Conservation (phyloP, 2,888 invertebrate species). For the Papilio protenor region DNA sequence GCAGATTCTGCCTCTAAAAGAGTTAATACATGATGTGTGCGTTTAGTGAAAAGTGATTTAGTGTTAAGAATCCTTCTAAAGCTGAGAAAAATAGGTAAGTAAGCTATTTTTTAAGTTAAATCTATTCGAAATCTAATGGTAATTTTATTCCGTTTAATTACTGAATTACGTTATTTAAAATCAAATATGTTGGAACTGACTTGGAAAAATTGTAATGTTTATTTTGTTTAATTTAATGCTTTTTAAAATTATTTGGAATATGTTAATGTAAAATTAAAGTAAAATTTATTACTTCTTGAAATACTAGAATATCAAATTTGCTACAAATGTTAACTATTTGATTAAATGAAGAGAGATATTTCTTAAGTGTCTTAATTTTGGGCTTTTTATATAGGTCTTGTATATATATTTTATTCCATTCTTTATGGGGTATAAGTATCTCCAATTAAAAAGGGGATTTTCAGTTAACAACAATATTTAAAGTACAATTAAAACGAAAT, state of each 20-base stretch:
- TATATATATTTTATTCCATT: no score
- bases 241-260: background rate
- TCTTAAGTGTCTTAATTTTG: no score
- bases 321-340: background rate
- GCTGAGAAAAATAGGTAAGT: background rate
- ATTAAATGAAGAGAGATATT: background rate
- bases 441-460: no score
- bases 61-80: conserved; percentile 8
- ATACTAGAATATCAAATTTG: background rate
- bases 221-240: background rate
- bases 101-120: background rate
- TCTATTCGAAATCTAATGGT: background rate
- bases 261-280: background rate
- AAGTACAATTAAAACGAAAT: no score
- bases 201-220: background rate
- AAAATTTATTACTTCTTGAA: background rate
- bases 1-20: conserved; percentile 86
- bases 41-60: conserved; percentile 30
- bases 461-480: no score
- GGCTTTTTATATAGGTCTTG: no score
- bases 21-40: conserved; percentile 69
- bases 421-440: no score
- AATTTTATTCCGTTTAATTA: background rate
- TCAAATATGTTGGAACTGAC: background rate
- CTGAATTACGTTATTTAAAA: background rate